These are phyloP conservation scores for Odobenus rosmarus DNA, from an alignment of 2,113 vertebrate species.

Conservation along the genomic window DNA sequence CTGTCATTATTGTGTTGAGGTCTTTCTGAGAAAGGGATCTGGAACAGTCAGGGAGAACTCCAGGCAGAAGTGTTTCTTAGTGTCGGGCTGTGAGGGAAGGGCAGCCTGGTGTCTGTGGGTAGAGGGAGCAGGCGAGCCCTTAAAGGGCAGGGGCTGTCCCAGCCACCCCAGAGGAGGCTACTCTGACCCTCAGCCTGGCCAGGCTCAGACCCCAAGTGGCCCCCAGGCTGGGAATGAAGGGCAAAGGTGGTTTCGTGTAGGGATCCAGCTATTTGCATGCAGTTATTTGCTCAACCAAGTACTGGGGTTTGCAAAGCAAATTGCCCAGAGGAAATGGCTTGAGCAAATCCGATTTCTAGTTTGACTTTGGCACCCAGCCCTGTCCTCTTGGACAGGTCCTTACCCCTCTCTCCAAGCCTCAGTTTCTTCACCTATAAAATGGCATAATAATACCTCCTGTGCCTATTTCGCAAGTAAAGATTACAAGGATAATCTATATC, in stretches of 20 bases:
- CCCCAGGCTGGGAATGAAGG: background rate
- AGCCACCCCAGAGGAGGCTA: background rate
- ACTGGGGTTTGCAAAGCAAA: slow-evolving; percentile 39
- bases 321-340: background rate
- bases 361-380: background rate
- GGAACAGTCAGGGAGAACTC: background rate
- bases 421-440: background rate
- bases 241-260: background rate
- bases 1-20: background rate
- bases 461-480: background rate
- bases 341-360: background rate
- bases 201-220: background rate
- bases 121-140: background rate
- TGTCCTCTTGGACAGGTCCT: background rate
- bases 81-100: background rate
- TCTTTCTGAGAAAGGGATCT: slow-evolving; percentile 20
- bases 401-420: background rate
- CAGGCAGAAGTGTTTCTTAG: background rate
- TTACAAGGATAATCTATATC: background rate
- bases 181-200: background rate
- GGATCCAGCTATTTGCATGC: background rate
- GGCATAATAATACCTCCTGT: background rate
- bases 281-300: background rate
- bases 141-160: background rate
- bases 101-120: background rate